A percentile compares a stretch with the other conserved stretches of the same genome.
phyloP scores from a whole-genome alignment of 2,888 invertebrate genomes.

The Arrhopalites spinosus region DNA sequence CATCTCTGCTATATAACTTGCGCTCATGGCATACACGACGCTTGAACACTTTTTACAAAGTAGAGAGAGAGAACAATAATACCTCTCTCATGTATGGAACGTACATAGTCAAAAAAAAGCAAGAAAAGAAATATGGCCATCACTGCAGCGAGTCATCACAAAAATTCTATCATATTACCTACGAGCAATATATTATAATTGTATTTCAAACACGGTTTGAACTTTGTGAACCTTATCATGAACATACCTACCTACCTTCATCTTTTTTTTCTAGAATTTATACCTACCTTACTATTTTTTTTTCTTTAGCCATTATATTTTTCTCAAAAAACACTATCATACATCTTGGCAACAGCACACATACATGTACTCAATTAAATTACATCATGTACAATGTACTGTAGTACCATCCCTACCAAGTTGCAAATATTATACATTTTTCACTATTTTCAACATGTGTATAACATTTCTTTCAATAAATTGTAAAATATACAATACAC shows the following conservation, averaged over 20 bases:
- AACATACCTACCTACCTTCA: background rate
- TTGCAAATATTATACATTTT: too few relatives aligned
- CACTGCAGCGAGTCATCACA: background rate
- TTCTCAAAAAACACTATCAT: conserved; percentile 6
- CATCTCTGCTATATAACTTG: too few relatives aligned
- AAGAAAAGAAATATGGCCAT: background rate
- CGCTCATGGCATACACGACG: too few relatives aligned
- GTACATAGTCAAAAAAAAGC: background rate
- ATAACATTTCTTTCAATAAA: too few relatives aligned
- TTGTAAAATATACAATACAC: too few relatives aligned
- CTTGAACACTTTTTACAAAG: background rate
- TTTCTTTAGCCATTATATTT: background rate
- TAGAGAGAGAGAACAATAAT: background rate
- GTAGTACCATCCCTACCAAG: too few relatives aligned
- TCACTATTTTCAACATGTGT: too few relatives aligned
- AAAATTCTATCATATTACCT: background rate
- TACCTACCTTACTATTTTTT: background rate
- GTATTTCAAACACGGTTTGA: background rate
- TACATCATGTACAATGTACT: too few relatives aligned
- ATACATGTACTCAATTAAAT: background rate
- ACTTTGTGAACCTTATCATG: background rate
- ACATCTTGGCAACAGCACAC: background rate
- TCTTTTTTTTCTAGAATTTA: background rate
- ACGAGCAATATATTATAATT: background rate
- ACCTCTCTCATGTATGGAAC: background rate